These are phyloP conservation scores for Ophion ventricosus DNA, from an alignment of 2,888 invertebrate species.

Conservation along the genomic window DNA sequence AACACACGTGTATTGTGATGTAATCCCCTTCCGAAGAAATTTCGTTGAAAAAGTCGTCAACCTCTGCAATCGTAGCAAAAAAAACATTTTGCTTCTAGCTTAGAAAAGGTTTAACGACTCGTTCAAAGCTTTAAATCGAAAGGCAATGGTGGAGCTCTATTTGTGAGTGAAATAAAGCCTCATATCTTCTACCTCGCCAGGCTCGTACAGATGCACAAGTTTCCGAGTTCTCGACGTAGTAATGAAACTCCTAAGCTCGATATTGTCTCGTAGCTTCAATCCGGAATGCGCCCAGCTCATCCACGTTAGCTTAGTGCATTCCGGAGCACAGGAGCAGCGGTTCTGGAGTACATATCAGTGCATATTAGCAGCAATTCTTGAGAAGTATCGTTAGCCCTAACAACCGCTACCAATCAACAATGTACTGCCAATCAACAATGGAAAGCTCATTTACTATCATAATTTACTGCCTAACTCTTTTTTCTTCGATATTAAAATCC, in stretches of 20 bases:
- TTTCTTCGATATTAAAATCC: neutral
- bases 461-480: neutral
- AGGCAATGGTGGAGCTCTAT: neutral
- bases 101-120: neutral
- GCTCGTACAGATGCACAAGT: conserved; percentile 1
- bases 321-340: neutral
- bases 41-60: neutral
- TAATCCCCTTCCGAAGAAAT: neutral
- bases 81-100: neutral
- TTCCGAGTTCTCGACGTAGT: conserved; percentile 16
- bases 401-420: neutral
- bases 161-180: neutral
- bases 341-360: neutral
- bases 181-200: neutral
- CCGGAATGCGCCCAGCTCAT: conserved; percentile 18
- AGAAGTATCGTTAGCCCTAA: neutral
- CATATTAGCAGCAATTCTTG: neutral
- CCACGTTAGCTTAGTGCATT: neutral
- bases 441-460: neutral
- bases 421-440: neutral
- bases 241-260: conserved; percentile 25
- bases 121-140: neutral
- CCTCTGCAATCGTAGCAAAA: neutral
- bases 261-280: conserved; percentile 31
- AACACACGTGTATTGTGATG: neutral